phyloP scores from a whole-genome alignment of 2,888 invertebrate genomes.

The Coelinius sp. region DNA sequence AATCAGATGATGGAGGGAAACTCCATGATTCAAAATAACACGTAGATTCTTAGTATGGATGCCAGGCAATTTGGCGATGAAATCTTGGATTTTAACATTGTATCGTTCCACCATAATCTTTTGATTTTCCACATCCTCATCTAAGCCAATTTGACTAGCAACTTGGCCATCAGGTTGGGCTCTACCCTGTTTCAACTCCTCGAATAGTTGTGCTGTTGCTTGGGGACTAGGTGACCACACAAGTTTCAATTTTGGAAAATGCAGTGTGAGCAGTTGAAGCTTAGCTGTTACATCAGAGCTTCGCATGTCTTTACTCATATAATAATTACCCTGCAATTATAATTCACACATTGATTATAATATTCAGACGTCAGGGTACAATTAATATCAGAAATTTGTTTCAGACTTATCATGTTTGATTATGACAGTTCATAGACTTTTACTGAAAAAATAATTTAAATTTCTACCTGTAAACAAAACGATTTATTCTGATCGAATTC shows the following conservation, averaged over 20 bases:
- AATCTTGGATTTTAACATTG: constrained; percentile 83
- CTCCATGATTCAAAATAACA: constrained; percentile 81
- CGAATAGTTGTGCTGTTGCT: constrained; percentile 95
- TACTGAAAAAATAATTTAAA: not conserved
- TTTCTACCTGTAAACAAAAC: constrained; percentile 85
- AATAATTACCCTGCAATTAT: constrained; percentile 80
- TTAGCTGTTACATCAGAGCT: constrained; percentile 88
- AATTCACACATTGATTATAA: not conserved
- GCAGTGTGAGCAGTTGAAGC: constrained; percentile 91
- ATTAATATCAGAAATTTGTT: too few relatives aligned
- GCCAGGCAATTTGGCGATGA: constrained; percentile 90
- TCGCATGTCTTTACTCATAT: constrained; percentile 83
- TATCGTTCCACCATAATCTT: constrained; percentile 75
- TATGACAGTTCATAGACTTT: not conserved
- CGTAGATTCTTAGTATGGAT: constrained; percentile 89
- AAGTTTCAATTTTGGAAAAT: constrained; percentile 92
- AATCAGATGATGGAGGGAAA: constrained; percentile 78
- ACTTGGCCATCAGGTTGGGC: constrained; percentile 83
- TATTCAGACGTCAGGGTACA: too few relatives aligned
- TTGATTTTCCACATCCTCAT: constrained; percentile 73
- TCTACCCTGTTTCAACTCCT: constrained; percentile 92
- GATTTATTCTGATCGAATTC: constrained; percentile 97
- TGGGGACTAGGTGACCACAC: constrained; percentile 98
- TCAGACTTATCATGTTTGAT: too few relatives aligned
- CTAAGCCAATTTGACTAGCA: constrained; percentile 82